A percentile compares a stretch with the other conserved stretches of the same genome.
phyloP scores from a whole-genome alignment of 2,797 vertebrate genomes.

The Alcedo atthis region DNA sequence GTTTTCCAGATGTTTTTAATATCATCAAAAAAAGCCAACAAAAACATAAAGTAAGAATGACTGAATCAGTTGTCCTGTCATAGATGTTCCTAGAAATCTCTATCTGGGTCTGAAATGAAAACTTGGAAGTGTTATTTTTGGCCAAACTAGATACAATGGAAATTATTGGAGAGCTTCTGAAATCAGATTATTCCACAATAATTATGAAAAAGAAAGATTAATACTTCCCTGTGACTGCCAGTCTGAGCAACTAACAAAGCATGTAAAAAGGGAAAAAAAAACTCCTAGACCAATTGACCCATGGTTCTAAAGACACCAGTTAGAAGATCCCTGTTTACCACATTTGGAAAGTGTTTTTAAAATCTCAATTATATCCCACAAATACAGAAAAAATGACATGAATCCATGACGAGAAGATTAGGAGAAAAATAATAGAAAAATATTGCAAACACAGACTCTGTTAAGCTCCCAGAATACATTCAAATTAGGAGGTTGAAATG shows the following conservation, averaged over 20 bases:
- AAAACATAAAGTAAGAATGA: slow-evolving; percentile 26
- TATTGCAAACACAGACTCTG: background rate
- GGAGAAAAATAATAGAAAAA: slow-evolving; percentile 10
- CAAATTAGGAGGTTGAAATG: slow-evolving; percentile 12
- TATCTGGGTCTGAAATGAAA: slow-evolving; percentile 46
- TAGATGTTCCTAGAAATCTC: slow-evolving; percentile 62
- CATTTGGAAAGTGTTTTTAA: background rate
- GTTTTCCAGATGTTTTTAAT: slow-evolving; percentile 47
- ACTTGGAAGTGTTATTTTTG: slow-evolving; percentile 3
- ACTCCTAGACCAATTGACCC: background rate
- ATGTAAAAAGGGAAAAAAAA: background rate
- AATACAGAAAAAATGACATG: background rate
- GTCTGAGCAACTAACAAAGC: background rate
- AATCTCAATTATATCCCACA: background rate
- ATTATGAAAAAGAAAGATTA: background rate
- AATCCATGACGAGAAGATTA: background rate
- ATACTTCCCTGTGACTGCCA: background rate
- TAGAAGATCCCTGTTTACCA: background rate
- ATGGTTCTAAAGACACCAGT: background rate
- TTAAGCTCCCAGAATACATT: background rate
- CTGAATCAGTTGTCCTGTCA: slow-evolving; percentile 12
- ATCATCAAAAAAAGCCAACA: slow-evolving; percentile 16
- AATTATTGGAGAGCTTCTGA: slow-evolving; percentile 16
- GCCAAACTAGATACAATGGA: background rate
- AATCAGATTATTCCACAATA: background rate